These are phyloP conservation scores for Synergus gifuensis DNA, from an alignment of 2,888 invertebrate species.

Conservation along the genomic window DNA sequence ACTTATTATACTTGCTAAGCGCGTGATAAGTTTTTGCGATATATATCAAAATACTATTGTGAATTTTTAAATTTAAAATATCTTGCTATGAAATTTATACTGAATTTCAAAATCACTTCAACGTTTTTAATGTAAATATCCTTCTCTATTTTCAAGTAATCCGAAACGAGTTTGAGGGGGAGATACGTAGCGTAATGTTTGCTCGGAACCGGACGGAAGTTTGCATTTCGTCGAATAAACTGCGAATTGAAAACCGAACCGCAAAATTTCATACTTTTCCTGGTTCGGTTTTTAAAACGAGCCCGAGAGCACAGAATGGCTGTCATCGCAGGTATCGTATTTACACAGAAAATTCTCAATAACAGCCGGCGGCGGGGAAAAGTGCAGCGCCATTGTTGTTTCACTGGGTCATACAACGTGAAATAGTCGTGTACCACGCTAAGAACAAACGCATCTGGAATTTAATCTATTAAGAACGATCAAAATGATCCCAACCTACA, in stretches of 20 bases:
- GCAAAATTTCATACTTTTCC: not conserved
- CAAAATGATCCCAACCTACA: not conserved
- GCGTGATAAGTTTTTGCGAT: not conserved
- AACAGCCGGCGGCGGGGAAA: conserved; percentile 10
- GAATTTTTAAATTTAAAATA: too few relatives aligned
- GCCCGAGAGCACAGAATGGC: not conserved
- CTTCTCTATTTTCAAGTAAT: conserved; percentile 13
- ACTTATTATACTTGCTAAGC: not conserved
- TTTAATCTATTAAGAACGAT: conserved; percentile 20
- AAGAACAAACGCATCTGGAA: not conserved
- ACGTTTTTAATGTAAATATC: not conserved
- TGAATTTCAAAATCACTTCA: not conserved
- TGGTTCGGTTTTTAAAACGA: conserved; percentile 8
- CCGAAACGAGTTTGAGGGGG: not conserved
- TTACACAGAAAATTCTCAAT: conserved; percentile 9
- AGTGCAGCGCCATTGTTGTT: conserved; percentile 6
- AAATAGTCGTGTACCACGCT: not conserved
- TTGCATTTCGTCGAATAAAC: conserved; percentile 1
- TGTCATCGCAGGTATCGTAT: conserved; percentile 3
- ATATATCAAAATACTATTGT: not conserved
- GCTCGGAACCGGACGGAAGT: not conserved
- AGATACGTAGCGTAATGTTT: conserved; percentile 12
- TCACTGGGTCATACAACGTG: conserved; percentile 17
- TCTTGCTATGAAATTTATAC: too few relatives aligned
- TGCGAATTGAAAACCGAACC: conserved; percentile 21